Percentiles rank a stretch among this genome's conserved stretches.
Conservation (phyloP, 2,113 vertebrate genomes). For the Uropsilus gracilis region DNA sequence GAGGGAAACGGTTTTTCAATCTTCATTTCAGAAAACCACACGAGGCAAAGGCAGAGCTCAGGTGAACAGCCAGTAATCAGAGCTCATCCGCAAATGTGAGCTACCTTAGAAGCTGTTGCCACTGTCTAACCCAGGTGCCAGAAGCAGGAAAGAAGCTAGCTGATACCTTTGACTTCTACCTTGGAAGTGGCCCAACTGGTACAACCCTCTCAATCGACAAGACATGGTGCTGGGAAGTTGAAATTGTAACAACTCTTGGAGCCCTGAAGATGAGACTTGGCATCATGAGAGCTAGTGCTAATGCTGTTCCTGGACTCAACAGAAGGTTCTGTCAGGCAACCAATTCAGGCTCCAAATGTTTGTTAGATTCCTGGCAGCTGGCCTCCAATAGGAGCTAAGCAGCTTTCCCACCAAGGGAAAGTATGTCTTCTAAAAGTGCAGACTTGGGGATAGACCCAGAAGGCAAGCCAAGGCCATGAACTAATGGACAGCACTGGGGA, state of each 20-base stretch:
- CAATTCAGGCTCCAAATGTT: too few species aligned
- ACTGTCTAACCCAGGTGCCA: background rate
- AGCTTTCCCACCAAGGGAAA: background rate
- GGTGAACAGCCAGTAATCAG: background rate
- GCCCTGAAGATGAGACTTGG: background rate
- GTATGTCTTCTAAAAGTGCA: background rate
- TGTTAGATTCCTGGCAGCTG: background rate
- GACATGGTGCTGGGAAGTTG: background rate
- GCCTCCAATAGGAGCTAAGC: background rate
- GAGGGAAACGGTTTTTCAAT: background rate
- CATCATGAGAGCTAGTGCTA: background rate
- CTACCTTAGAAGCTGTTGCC: background rate
- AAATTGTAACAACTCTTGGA: background rate
- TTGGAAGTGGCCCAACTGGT: background rate
- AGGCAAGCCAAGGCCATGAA: too few species aligned
- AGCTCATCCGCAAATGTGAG: background rate
- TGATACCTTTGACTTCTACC: background rate
- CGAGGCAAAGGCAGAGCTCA: background rate
- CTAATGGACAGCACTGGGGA: background rate
- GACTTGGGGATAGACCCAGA: background rate
- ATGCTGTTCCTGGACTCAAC: background rate
- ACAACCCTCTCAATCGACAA: background rate
- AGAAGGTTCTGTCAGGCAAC: background rate
- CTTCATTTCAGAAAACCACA: background rate
- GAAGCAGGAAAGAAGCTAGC: background rate